Percentiles rank a stretch among this genome's conserved stretches.
phyloP scores from a whole-genome alignment of 2,113 vertebrate species.

The Psilopogon haemacephalus region DNA sequence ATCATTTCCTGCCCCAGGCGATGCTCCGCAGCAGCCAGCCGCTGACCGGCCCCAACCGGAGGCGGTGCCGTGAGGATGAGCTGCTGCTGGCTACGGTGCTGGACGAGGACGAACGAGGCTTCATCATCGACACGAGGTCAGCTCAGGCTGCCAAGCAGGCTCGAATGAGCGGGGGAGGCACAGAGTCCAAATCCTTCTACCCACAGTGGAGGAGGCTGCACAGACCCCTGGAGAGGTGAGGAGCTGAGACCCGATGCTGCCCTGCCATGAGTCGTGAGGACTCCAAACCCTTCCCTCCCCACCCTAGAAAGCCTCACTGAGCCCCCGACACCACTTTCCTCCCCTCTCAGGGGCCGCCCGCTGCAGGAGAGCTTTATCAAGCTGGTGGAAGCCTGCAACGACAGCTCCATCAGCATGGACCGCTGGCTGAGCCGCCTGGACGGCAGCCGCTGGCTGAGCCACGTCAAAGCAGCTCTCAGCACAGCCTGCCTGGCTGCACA shows the following conservation, averaged over 20 bases:
- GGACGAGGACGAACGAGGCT: constrained; percentile 66
- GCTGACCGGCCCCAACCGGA: constrained; percentile 79
- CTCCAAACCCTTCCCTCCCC: no score
- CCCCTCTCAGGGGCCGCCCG: constrained; percentile 72
- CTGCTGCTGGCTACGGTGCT: constrained; percentile 65
- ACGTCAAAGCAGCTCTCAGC: constrained; percentile 82
- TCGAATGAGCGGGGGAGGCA: constrained; percentile 77
- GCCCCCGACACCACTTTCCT: rapidly evolving
- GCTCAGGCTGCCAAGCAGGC: constrained; percentile 84
- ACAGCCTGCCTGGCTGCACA: constrained; percentile 82
- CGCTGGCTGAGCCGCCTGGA: constrained; percentile 86
- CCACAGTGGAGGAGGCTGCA: constrained; percentile 80
- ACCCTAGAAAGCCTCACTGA: rapidly evolving
- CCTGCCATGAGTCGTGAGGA: neutral
- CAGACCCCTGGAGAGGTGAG: constrained; percentile 83
- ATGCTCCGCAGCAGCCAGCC: constrained; percentile 87
- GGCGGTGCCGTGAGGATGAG: constrained; percentile 81
- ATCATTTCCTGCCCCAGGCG: constrained; percentile 48
- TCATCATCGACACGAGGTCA: constrained; percentile 81
- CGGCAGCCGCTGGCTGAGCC: constrained; percentile 84
- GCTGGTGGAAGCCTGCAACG: constrained; percentile 81
- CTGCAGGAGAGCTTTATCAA: constrained; percentile 83
- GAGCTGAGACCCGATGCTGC: neutral
- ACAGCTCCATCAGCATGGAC: constrained; percentile 75
- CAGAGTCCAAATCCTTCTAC: constrained; percentile 81